Percentiles rank a stretch among this genome's conserved stretches.
These are phyloP conservation scores for Drosophila hamatofila DNA, from an alignment of 2,888 invertebrate species.

Conservation along the genomic window DNA sequence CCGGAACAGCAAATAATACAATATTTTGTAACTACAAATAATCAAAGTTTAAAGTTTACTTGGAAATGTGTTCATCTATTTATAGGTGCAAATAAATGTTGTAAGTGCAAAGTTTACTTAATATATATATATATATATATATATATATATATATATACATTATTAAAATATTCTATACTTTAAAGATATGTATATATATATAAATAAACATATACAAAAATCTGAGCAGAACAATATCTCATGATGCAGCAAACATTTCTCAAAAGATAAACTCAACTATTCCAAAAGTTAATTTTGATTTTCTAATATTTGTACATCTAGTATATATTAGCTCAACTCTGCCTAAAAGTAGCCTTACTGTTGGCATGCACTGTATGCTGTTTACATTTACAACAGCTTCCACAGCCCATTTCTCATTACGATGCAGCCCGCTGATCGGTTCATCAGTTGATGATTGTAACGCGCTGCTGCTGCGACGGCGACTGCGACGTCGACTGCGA, in stretches of 20 bases:
- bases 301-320: too few species aligned
- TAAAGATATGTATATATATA: background rate
- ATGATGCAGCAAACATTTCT: background rate
- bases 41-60: conserved; percentile 4
- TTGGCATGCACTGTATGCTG: conserved; percentile 31
- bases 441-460: conserved; percentile 57
- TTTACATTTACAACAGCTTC: conserved; percentile 40
- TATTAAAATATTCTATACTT: too few species aligned
- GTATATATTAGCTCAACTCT: too few species aligned
- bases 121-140: too few species aligned
- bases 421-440: conserved; percentile 33
- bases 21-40: conserved; percentile 1
- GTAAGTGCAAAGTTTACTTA: too few species aligned
- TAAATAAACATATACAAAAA: too few species aligned
- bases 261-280: too few species aligned
- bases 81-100: background rate
- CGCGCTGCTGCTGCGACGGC: conserved; percentile 21
- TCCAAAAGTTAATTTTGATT: too few species aligned
- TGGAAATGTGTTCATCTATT: background rate
- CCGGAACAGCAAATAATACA: background rate
- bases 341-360: conserved; percentile 10
- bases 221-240: too few species aligned
- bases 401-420: conserved; percentile 32
- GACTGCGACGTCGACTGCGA: conserved; percentile 1
- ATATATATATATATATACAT: too few species aligned